These are phyloP conservation scores for Watsonalla binaria DNA, from an alignment of 2,888 invertebrate species.

Conservation along the genomic window DNA sequence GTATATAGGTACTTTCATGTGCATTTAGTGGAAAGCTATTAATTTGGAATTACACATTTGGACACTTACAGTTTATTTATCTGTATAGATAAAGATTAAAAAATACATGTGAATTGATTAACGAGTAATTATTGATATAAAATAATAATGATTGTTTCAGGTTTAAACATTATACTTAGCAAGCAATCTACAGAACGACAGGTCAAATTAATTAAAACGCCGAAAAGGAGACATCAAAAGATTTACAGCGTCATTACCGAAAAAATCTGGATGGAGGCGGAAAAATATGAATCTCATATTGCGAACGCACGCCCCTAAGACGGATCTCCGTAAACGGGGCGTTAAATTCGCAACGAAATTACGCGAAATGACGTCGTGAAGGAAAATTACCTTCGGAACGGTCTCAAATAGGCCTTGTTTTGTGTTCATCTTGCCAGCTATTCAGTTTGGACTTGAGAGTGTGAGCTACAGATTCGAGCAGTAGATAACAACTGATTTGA, in stretches of 20 bases:
- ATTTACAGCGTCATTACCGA: not conserved
- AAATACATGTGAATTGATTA: too few species aligned
- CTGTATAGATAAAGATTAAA: too few species aligned
- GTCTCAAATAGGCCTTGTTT: conserved; percentile 22
- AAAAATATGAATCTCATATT: conserved; percentile 17
- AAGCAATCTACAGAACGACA: not conserved
- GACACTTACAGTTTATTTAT: too few species aligned
- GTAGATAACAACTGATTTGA: not conserved
- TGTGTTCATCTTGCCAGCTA: conserved; percentile 2
- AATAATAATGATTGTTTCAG: too few species aligned
- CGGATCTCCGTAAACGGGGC: conserved; percentile 37
- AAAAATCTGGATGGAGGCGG: conserved; percentile 6
- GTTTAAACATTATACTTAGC: too few species aligned
- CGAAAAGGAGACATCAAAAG: not conserved
- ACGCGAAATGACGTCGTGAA: conserved; percentile 43
- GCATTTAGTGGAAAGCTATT: too few species aligned
- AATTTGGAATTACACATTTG: too few species aligned
- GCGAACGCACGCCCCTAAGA: conserved; percentile 13
- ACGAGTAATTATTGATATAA: too few species aligned
- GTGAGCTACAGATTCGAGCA: not conserved
- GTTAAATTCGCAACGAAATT: conserved; percentile 43
- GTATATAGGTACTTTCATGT: too few species aligned
- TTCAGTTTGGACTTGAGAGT: not conserved
- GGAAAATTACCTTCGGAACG: conserved; percentile 37
- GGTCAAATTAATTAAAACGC: not conserved